Evolutionary conservation across 2,797 vertebrate genomes (phyloP).

Genomic region (Poecilia velifera): DNA sequence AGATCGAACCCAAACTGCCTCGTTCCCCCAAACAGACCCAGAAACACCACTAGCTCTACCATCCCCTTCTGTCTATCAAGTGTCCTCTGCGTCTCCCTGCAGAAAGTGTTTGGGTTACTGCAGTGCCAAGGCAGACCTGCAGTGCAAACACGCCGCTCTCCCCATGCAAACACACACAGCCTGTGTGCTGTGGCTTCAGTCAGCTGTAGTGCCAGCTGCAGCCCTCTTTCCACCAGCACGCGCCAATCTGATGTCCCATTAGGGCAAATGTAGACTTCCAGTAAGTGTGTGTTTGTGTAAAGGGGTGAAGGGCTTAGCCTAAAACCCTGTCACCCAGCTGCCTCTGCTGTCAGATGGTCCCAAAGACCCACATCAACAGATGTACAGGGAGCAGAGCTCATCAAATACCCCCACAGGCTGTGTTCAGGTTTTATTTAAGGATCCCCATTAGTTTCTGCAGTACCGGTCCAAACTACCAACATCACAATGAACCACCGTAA

Average conservation of each 20-base stretch:
- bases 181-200: conserved; percentile 36
- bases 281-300: conserved; percentile 45
- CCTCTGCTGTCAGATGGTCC: conserved; percentile 70
- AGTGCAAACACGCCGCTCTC: conserved; percentile 37
- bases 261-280: conserved; percentile 36
- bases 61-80: conserved; percentile 25
- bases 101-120: conserved; percentile 45
- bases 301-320: conserved; percentile 64
- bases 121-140: conserved; percentile 35
- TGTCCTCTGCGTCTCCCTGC: conserved; percentile 22
- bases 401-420: conserved; percentile 48
- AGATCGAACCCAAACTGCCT: conserved; percentile 10
- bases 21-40: conserved; percentile 35
- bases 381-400: conserved; percentile 53
- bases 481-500: too few species aligned
- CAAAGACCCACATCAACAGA: conserved; percentile 74
- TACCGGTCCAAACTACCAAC: too few species aligned
- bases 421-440: too few species aligned
- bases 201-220: conserved; percentile 65
- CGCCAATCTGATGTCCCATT: conserved; percentile 58
- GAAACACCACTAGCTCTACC: conserved; percentile 25
- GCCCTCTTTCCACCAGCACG: conserved; percentile 58
- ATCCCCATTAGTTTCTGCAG: too few species aligned
- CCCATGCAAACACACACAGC: conserved; percentile 35
- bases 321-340: conserved; percentile 76